phyloP scores from a whole-genome alignment of 2,888 invertebrate species.

The Aleiodes alternator region DNA sequence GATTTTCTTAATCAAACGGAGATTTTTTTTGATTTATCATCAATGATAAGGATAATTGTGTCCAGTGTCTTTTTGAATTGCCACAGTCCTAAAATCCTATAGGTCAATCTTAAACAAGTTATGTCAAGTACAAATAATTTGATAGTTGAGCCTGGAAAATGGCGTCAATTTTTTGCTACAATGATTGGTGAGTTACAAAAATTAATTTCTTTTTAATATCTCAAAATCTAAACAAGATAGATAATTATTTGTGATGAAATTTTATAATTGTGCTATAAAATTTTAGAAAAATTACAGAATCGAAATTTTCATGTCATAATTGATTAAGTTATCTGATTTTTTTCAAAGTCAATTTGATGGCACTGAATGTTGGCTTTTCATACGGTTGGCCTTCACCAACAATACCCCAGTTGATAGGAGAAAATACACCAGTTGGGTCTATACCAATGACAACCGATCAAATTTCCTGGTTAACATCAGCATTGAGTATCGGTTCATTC shows the following conservation, averaged over 20 bases:
- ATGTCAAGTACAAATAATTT: conserved; percentile 48
- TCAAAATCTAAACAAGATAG: not conserved
- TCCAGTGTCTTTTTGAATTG: no score
- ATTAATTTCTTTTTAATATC: not conserved
- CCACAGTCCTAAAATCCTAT: no score
- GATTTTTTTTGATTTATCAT: no score
- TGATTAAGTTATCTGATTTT: no score
- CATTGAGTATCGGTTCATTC: conserved; percentile 79
- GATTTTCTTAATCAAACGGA: no score
- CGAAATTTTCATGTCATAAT: no score
- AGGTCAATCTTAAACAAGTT: not conserved
- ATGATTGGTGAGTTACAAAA: conserved; percentile 58
- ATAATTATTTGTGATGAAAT: not conserved
- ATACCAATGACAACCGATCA: conserved; percentile 76
- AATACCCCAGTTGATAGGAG: conserved; percentile 73
- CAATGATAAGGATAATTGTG: no score
- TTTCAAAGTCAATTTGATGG: not conserved
- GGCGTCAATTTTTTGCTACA: conserved; percentile 62
- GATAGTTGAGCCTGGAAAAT: conserved; percentile 58
- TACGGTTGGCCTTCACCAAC: conserved; percentile 81
- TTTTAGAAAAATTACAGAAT: no score
- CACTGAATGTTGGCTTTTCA: conserved; percentile 71
- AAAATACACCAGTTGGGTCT: conserved; percentile 74
- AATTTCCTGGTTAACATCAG: conserved; percentile 78
- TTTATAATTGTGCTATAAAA: not conserved